Evolutionary conservation across 2,797 vertebrate genomes (phyloP).

Genomic region (Aselliscus stoliczkanus): DNA sequence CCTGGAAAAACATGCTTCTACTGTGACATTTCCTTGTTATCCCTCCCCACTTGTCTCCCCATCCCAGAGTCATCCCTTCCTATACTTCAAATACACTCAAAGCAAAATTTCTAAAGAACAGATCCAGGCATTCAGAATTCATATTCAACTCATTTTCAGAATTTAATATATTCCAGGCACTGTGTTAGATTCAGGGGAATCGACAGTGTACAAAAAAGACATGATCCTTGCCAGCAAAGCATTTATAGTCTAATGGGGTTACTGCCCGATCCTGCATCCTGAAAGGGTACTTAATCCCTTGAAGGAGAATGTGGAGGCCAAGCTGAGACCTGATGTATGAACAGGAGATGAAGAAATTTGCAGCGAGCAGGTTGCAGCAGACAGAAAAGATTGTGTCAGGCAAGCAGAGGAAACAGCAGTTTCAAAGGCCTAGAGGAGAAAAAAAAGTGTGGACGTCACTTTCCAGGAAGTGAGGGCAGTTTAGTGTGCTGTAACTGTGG

Average conservation of each 20-base stretch:
- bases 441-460: background rate
- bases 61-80: background rate
- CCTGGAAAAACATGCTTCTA: background rate
- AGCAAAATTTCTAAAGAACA: constrained; percentile 31
- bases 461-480: background rate
- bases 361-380: background rate
- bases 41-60: background rate
- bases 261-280: background rate
- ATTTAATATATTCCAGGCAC: constrained; percentile 42
- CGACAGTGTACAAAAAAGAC: background rate
- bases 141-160: constrained; percentile 22
- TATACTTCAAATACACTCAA: constrained; percentile 5
- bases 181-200: background rate
- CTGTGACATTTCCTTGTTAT: background rate
- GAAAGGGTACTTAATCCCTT: constrained; percentile 10
- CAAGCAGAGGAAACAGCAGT: background rate
- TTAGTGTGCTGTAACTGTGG: background rate
- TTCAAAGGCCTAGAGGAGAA: constrained; percentile 9
- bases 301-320: constrained; percentile 6
- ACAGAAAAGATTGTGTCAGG: background rate
- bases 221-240: background rate
- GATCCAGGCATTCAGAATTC: constrained; percentile 10
- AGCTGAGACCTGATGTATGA: background rate
- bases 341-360: constrained; percentile 20
- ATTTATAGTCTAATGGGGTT: background rate